These are phyloP conservation scores for Orthosia incerta DNA, from an alignment of 2,888 invertebrate genomes.

Conservation along the genomic window DNA sequence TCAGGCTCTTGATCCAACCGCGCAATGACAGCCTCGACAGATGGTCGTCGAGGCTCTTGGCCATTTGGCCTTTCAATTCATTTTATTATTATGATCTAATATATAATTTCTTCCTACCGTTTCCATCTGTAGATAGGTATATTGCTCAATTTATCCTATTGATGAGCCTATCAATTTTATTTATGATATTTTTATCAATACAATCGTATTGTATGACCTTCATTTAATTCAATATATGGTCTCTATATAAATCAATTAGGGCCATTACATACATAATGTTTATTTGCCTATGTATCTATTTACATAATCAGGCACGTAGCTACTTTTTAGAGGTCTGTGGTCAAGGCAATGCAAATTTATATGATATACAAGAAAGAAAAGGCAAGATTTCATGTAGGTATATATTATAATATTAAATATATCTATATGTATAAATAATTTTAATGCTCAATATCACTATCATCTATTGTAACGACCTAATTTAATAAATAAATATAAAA, in stretches of 20 bases:
- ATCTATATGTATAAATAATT: no score
- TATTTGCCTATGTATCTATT: conserved; percentile 38
- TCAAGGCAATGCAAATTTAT: not conserved
- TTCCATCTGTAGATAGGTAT: not conserved
- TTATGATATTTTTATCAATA: conserved; percentile 13
- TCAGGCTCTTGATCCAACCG: no score
- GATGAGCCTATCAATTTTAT: conserved; percentile 39
- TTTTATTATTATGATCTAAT: not conserved
- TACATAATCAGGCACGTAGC: conserved; percentile 33
- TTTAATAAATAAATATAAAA: no score
- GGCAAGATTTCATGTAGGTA: not conserved
- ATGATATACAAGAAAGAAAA: not conserved
- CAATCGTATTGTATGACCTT: conserved; percentile 24
- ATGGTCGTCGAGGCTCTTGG: no score
- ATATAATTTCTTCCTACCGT: conserved; percentile 7
- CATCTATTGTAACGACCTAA: no score
- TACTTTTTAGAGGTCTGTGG: conserved; percentile 26
- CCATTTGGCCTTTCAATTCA: not conserved
- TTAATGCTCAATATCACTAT: not conserved
- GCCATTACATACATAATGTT: conserved; percentile 20
- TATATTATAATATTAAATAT: not conserved
- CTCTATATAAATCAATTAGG: conserved; percentile 44
- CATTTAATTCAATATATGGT: conserved; percentile 18
- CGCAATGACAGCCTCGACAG: no score
- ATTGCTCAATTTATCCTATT: conserved; percentile 13